Conservation (phyloP, 2,888 invertebrate species). For the Crocallis elinguaria region DNA sequence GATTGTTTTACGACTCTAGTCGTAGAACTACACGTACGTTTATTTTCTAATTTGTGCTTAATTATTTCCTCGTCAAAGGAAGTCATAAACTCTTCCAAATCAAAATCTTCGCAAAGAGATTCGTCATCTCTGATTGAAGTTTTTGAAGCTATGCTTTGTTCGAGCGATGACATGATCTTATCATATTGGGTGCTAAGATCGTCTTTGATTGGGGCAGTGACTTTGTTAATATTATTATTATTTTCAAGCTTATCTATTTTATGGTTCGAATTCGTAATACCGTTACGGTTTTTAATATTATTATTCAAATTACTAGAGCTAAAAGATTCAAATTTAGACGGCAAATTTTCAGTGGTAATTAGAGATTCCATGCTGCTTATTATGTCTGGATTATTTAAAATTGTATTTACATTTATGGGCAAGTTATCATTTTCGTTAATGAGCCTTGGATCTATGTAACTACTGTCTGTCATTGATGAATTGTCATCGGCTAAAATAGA, state of each 20-base stretch:
- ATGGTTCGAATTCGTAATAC: constrained; percentile 50
- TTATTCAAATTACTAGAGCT: constrained; percentile 61
- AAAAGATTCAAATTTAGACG: constrained; percentile 78
- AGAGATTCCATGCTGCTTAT: constrained; percentile 82
- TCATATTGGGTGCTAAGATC: constrained; percentile 80
- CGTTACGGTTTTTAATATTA: constrained; percentile 58
- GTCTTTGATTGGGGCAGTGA: constrained; percentile 62
- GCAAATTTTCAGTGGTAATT: constrained; percentile 78
- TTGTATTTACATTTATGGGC: constrained; percentile 83
- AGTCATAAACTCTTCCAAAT: constrained; percentile 87
- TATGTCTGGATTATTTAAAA: constrained; percentile 79
- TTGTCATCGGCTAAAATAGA: constrained; percentile 71
- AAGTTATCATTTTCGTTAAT: constrained; percentile 90
- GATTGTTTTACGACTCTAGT: constrained; percentile 75
- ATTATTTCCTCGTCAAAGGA: constrained; percentile 87
- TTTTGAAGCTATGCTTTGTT: constrained; percentile 78
- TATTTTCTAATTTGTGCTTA: constrained; percentile 71
- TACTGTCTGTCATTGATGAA: constrained; percentile 79
- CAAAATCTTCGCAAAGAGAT: constrained; percentile 86
- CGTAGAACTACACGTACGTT: constrained; percentile 78
- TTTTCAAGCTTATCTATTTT: constrained; percentile 52
- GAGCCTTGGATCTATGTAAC: constrained; percentile 84
- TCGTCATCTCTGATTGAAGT: constrained; percentile 77
- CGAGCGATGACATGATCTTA: constrained; percentile 81
- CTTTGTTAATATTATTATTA: constrained; percentile 58